These are phyloP conservation scores for Halcyon malimbica DNA, from an alignment of 2,113 vertebrate genomes.

Conservation along the genomic window DNA sequence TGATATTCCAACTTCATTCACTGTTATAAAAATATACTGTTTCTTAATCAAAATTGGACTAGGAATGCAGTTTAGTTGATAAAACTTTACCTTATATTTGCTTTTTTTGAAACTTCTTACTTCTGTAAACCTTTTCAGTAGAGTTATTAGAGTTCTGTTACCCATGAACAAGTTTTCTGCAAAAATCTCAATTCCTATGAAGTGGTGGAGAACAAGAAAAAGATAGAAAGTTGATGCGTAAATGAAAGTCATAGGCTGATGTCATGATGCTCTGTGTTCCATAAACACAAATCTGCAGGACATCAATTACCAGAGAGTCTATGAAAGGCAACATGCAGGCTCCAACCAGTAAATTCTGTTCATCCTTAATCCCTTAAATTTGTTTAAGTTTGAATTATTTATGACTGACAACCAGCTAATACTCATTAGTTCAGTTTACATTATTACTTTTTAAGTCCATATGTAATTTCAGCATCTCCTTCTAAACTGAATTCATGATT, in stretches of 20 bases:
- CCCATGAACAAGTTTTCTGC: not conserved
- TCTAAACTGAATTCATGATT: not conserved
- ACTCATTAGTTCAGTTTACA: not conserved
- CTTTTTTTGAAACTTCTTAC: not conserved
- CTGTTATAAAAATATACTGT: not conserved
- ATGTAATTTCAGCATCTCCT: not conserved
- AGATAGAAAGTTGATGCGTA: not conserved
- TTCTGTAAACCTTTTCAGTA: not conserved
- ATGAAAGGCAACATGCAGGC: not conserved
- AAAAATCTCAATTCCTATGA: not conserved
- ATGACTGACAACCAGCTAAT: not conserved
- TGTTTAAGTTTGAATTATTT: not conserved
- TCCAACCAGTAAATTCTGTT: not conserved
- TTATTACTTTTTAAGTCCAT: not conserved
- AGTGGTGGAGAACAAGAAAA: not conserved
- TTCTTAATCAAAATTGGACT: not conserved
- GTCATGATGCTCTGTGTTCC: not conserved
- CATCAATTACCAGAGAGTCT: not conserved
- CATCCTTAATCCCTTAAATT: not conserved
- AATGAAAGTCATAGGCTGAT: not conserved
- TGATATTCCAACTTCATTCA: not conserved
- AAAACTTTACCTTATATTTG: not conserved
- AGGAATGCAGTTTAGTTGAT: not conserved
- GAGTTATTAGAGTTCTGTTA: not conserved
- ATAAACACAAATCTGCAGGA: not conserved